These are phyloP conservation scores for Lophius americanus DNA, from an alignment of 2,797 vertebrate species.

Conservation along the genomic window DNA sequence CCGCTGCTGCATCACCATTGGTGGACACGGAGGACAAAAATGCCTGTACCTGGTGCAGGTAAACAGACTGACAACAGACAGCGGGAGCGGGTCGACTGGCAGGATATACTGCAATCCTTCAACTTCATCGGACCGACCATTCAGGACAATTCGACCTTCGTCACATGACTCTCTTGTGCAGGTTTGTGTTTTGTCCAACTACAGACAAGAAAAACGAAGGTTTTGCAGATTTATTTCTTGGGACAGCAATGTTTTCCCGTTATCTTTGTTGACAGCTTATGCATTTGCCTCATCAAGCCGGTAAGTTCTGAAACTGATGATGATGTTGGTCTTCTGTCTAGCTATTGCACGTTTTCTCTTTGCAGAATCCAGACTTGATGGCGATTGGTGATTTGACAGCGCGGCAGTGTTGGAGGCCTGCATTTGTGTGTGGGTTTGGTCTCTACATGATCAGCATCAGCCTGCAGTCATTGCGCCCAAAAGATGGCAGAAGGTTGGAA, in stretches of 20 bases:
- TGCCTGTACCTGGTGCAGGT: constrained; percentile 80
- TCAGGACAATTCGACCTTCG: constrained; percentile 22
- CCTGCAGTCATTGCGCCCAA: constrained; percentile 43
- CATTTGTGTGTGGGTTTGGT: constrained; percentile 36
- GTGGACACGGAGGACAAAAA: constrained; percentile 82
- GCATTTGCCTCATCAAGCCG: constrained; percentile 26
- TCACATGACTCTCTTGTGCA: constrained; percentile 20
- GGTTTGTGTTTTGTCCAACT: constrained; percentile 38
- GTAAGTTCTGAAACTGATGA: constrained; percentile 37
- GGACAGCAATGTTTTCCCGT: constrained; percentile 4
- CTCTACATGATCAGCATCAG: constrained; percentile 53
- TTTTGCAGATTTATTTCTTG: constrained; percentile 13
- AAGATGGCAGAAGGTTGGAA: constrained; percentile 51
- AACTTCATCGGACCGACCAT: constrained; percentile 6
- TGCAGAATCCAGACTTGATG: constrained; percentile 1
- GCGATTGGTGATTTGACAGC: neutral
- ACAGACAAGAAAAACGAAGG: too few relatives aligned
- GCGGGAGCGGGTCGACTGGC: constrained; percentile 41
- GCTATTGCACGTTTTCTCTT: constrained; percentile 9
- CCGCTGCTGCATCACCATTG: constrained; percentile 77
- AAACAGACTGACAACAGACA: constrained; percentile 79
- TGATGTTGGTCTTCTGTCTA: neutral
- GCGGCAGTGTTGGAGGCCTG: constrained; percentile 16
- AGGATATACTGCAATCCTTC: constrained; percentile 55
- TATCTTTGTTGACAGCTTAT: constrained; percentile 1